Evolutionary conservation across 37 sponge, comb jelly and placozoan species (phyloP).

Genomic region (Mnemiopsis leidyi): DNA sequence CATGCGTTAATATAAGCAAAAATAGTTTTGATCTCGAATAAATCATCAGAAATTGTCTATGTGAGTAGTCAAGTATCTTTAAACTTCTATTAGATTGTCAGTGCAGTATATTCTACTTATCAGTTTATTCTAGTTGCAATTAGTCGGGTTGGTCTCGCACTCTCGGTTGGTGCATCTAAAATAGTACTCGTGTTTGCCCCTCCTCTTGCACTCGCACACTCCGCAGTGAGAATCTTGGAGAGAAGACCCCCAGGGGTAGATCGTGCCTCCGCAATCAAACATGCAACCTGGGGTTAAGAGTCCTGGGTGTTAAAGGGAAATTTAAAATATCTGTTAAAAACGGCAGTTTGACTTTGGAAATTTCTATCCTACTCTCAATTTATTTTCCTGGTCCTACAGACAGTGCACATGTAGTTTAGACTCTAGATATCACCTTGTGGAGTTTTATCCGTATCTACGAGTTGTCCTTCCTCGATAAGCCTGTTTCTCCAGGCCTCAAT

Average conservation of each 20-base stretch:
- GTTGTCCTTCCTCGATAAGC: neutral
- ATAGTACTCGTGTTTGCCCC: neutral
- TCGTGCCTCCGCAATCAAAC: constrained; percentile 29
- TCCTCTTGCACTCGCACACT: constrained; percentile 15
- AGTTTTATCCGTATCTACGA: neutral
- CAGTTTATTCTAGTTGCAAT: neutral
- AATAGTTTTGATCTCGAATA: too few species aligned
- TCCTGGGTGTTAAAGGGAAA: neutral
- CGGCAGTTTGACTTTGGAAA: too few species aligned
- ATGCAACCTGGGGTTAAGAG: neutral
- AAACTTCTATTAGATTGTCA: neutral
- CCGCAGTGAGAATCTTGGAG: constrained; percentile 26
- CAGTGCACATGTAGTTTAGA: too few species aligned
- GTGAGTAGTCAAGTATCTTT: neutral
- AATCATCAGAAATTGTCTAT: too few species aligned
- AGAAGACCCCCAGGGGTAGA: constrained; percentile 53
- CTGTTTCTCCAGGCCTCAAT: neutral
- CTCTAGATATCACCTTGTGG: neutral
- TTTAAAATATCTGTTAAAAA: neutral
- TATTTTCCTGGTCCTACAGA: too few species aligned
- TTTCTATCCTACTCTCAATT: too few species aligned
- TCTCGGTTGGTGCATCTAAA: neutral
- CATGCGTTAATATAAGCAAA: too few species aligned
- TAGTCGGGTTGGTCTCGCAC: neutral
- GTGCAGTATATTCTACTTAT: neutral